Percentiles rank a stretch among this genome's conserved stretches.
These are phyloP conservation scores for Hemibagrus wyckioides DNA, from an alignment of 2,113 vertebrate genomes.

Conservation along the genomic window DNA sequence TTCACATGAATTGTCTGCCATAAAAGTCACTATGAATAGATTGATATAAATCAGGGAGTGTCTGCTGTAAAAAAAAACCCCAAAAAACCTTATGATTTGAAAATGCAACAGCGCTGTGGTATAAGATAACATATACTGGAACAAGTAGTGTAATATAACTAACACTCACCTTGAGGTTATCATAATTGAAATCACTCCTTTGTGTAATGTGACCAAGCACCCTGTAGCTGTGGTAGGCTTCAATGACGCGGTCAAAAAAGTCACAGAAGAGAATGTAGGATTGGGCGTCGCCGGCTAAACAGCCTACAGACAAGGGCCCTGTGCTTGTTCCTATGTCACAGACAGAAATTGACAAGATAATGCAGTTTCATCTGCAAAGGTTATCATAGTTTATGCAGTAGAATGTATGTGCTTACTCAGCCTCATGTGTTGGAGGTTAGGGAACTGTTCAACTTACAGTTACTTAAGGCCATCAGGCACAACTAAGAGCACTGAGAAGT, in stretches of 20 bases:
- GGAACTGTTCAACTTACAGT: background rate
- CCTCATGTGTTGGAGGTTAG: background rate
- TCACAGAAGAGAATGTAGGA: conserved; percentile 75
- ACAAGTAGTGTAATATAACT: background rate
- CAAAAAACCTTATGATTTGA: background rate
- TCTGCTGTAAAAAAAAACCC: background rate
- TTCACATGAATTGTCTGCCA: no score
- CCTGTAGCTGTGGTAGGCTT: conserved; percentile 68
- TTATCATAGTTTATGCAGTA: background rate
- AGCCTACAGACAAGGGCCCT: conserved; percentile 59
- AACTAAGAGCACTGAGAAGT: background rate
- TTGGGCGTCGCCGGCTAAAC: conserved; percentile 71
- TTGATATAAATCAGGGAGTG: background rate
- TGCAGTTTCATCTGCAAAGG: background rate
- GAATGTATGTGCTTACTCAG: background rate
- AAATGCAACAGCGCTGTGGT: background rate
- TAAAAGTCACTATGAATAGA: background rate
- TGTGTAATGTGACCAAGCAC: conserved; percentile 51
- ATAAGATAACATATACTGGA: background rate
- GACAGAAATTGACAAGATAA: background rate
- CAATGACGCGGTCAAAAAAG: conserved; percentile 74
- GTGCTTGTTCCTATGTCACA: conserved; percentile 43
- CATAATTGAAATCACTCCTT: conserved; percentile 69
- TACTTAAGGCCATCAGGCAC: background rate
- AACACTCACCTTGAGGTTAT: conserved; percentile 71